Base-by-base conservation (phyloP, 2,888 invertebrate species). In the Drosophila neutralis region DNA sequence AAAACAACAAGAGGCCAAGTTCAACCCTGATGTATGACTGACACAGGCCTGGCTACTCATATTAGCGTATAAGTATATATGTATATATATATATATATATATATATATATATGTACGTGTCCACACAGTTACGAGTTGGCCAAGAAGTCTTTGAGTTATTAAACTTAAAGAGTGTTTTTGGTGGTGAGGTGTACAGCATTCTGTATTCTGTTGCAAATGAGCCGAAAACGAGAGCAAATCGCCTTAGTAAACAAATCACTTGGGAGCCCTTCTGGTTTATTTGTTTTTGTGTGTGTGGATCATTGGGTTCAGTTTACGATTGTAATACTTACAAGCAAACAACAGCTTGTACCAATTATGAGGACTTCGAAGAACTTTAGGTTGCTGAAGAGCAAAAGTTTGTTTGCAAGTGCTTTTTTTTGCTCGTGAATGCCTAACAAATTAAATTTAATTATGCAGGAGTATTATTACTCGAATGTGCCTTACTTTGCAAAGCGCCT, bases 141-240 rank as follows among this genome's bases (percentile, higher is more conserved):
- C 65, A 78, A 78, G 69, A 56, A 80, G 77, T 82, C 80, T 82
- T 76, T 76, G 66, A 82, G 76, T 80, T 84, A 87, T 87, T 85
- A 78, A 85, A 87, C 49, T 74, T 77, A 79, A 79, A 70, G 72
- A 69, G 66, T 60, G 45, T 69, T 77, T 74, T 56, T 53, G 66
- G 66, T 53, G 36, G 52, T 40, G 10, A 48, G 49, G 63, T 68
- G 38, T 61, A 45, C 15, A 62, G 45, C 59, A 57, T 49, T 73
- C 24, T 15, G 45, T 24, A 15, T 54, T 52, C 66, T 68, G 67
- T 51, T 67, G 57, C 72, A 80, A 85, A 78, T 84, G 83, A 84
- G 73, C 61, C 85, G 75, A 84, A 60, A 84, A 63, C 75, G 62
- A 70, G 71, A 64, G 67, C 54, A 73, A 79, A 78, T 71, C 65